phyloP scores from a whole-genome alignment of 2,113 vertebrate species.

The Shinisaurus crocodilurus region DNA sequence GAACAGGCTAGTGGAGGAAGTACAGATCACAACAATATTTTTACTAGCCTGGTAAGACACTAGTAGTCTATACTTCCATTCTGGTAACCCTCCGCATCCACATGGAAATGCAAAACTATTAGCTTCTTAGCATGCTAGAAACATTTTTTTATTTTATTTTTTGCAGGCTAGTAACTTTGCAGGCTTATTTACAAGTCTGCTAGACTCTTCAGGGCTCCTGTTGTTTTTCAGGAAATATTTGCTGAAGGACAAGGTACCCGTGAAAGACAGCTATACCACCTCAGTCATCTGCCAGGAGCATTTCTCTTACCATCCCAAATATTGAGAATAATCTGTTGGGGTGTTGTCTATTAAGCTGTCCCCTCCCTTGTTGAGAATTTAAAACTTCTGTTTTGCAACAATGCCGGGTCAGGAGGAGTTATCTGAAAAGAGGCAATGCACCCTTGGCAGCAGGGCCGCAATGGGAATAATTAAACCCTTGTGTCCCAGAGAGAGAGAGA shows the following conservation, averaged over 20 bases:
- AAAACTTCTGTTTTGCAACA: slow-evolving; percentile 51
- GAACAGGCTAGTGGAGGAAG: too few relatives aligned
- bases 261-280: neutral
- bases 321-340: slow-evolving; percentile 24
- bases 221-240: neutral
- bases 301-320: slow-evolving; percentile 12
- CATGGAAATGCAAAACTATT: too few relatives aligned
- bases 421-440: slow-evolving; percentile 53
- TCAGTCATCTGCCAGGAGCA: neutral
- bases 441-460: slow-evolving; percentile 41
- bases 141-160: too few relatives aligned
- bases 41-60: too few relatives aligned
- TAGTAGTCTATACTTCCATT: too few relatives aligned
- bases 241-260: neutral
- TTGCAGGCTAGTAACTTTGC: too few relatives aligned
- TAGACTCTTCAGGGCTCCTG: neutral
- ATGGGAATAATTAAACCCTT: slow-evolving; percentile 59
- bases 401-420: slow-evolving; percentile 39
- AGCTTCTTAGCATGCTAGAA: too few relatives aligned
- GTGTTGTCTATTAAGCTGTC: slow-evolving; percentile 47
- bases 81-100: too few relatives aligned
- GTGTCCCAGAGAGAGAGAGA: slow-evolving; percentile 11
- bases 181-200: too few relatives aligned
- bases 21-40: too few relatives aligned
- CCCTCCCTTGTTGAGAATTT: slow-evolving; percentile 47